Evolutionary conservation across 2,113 vertebrate species (phyloP).

Genomic region (Caracal caracal): DNA sequence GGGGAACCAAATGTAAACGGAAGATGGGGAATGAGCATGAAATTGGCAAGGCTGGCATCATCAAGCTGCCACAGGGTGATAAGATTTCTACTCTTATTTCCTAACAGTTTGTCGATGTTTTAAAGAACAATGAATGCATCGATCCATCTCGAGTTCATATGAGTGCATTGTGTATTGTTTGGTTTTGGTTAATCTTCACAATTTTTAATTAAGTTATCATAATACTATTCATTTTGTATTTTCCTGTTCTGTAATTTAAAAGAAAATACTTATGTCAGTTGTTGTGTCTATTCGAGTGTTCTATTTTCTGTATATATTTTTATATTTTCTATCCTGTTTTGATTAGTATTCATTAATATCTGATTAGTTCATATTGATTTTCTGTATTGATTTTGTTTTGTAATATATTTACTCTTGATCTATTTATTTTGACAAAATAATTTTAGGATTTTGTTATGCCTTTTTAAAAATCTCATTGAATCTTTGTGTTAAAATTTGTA

Average conservation of each 20-base stretch:
- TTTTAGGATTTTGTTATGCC: not conserved
- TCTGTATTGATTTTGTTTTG: slow-evolving; percentile 31
- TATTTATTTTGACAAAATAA: not conserved
- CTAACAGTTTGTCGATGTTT: not conserved
- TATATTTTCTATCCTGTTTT: not conserved
- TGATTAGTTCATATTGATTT: not conserved
- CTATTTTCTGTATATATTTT: not conserved
- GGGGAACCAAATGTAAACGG: not conserved
- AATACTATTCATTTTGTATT: not conserved
- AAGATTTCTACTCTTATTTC: not conserved
- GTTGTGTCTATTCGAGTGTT: not conserved
- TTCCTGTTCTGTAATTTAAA: not conserved
- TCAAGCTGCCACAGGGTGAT: not conserved
- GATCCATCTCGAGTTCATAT: not conserved
- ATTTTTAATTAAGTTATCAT: not conserved
- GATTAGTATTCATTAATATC: slow-evolving; percentile 9
- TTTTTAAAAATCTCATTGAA: slow-evolving; percentile 1
- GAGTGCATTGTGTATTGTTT: not conserved
- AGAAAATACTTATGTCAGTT: slow-evolving; percentile 9
- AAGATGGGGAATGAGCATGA: not conserved
- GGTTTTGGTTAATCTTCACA: not conserved
- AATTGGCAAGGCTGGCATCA: not conserved
- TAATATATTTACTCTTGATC: slow-evolving; percentile 14
- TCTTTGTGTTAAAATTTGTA: not conserved
- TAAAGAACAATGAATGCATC: not conserved